Conservation (phyloP, 1,140 invertebrate species). For the Drosophila obscura region DNA sequence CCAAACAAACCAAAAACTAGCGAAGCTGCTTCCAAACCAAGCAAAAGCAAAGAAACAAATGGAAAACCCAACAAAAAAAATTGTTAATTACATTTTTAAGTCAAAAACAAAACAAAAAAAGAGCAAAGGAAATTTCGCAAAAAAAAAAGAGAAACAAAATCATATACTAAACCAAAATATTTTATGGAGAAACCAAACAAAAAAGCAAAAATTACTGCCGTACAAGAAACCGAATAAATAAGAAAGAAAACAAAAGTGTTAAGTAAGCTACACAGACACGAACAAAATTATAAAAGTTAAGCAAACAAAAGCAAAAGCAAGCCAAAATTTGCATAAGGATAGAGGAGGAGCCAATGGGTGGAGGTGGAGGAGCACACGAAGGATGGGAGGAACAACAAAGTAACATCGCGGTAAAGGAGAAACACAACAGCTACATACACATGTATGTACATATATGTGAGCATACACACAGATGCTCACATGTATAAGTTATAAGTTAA, state of each 20-base stretch:
- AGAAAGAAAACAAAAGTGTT: slow-evolving; percentile 57
- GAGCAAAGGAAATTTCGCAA: slow-evolving; percentile 32
- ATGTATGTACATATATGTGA: slow-evolving; percentile 39
- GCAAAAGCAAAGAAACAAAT: slow-evolving; percentile 37
- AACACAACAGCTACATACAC: slow-evolving; percentile 52
- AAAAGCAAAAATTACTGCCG: slow-evolving; percentile 83
- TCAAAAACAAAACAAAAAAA: slow-evolving; percentile 38
- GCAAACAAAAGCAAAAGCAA: slow-evolving; percentile 50
- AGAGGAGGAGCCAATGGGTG: slow-evolving; percentile 20
- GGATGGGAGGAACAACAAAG: slow-evolving; percentile 29
- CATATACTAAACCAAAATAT: slow-evolving; percentile 65
- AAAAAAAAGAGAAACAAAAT: slow-evolving; percentile 37
- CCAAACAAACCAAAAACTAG: slow-evolving; percentile 56
- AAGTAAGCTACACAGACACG: slow-evolving; percentile 49
- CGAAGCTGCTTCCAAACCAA: slow-evolving; percentile 64
- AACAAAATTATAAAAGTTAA: slow-evolving; percentile 54
- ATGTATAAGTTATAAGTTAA: slow-evolving; percentile 67
- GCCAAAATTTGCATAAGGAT: slow-evolving; percentile 56
- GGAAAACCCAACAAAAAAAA: slow-evolving; percentile 49
- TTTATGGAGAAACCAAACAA: slow-evolving; percentile 68
- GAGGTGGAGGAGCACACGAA: slow-evolving; percentile 12
- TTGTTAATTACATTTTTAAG: slow-evolving; percentile 84
- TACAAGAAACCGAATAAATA: slow-evolving; percentile 71
- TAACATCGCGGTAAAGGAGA: slow-evolving; percentile 49
- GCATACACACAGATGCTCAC: slow-evolving; percentile 17